Evolutionary conservation across 1,140 invertebrate genomes (phyloP).

Genomic region (Helicoverpa zea): DNA sequence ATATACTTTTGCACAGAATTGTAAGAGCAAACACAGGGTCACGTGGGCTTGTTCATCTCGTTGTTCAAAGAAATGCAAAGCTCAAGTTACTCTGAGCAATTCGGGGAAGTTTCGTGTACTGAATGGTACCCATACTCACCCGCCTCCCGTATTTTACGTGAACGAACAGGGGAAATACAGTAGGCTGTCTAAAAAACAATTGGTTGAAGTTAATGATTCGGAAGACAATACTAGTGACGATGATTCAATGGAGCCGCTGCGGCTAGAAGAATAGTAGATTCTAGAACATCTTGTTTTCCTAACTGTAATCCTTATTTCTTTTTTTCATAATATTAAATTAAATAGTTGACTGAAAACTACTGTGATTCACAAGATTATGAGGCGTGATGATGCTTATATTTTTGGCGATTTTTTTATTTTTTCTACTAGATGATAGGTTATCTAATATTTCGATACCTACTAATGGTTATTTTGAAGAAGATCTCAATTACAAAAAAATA

Average conservation of each 20-base stretch:
- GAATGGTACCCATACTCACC: constrained; percentile 63
- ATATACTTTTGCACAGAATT: constrained; percentile 69
- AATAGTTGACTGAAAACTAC: too few relatives aligned
- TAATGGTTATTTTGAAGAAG: too few relatives aligned
- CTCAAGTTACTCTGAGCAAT: constrained; percentile 63
- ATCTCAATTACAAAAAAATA: too few relatives aligned
- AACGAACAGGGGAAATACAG: constrained; percentile 67
- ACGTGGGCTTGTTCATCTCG: constrained; percentile 73
- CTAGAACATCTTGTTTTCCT: neutral
- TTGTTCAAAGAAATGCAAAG: constrained; percentile 70
- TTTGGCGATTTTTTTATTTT: too few relatives aligned
- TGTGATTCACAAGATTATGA: too few relatives aligned
- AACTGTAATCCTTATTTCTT: neutral
- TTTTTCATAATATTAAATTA: too few relatives aligned
- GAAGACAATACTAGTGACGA: neutral
- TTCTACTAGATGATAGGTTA: too few relatives aligned
- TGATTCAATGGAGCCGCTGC: constrained; percentile 4
- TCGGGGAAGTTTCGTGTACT: constrained; percentile 62
- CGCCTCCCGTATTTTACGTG: constrained; percentile 68
- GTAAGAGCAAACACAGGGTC: constrained; percentile 58
- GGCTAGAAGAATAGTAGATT: neutral
- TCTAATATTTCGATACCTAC: too few relatives aligned
- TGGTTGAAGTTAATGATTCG: constrained; percentile 28
- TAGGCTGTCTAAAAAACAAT: constrained; percentile 55
- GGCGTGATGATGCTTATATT: too few relatives aligned